Conservation (phyloP, 2,113 vertebrate genomes). For the Progne subis region DNA sequence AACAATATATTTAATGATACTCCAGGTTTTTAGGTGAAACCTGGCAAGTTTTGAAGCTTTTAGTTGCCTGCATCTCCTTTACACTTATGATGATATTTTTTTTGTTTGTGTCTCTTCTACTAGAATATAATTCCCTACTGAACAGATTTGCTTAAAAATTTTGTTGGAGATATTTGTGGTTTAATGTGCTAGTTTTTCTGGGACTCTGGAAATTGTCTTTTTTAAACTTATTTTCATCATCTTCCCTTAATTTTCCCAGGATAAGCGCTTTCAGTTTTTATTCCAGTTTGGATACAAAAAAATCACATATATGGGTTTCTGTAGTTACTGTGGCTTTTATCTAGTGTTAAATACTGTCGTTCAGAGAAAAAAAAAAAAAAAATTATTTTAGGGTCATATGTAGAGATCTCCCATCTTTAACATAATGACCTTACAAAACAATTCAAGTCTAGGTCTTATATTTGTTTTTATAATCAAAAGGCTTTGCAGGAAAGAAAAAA, state of each 20-base stretch:
- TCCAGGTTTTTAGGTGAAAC: neutral
- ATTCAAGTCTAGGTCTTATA: neutral
- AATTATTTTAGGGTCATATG: neutral
- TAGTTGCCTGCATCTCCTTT: neutral
- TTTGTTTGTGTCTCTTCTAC: neutral
- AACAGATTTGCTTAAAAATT: neutral
- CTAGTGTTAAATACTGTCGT: neutral
- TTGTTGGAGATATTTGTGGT: neutral
- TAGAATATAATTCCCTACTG: neutral
- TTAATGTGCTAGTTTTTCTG: neutral
- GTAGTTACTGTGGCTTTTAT: neutral
- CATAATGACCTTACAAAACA: neutral
- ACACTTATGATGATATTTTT: too few relatives aligned
- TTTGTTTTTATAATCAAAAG: neutral
- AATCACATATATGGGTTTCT: neutral
- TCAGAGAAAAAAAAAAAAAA: neutral
- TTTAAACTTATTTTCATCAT: neutral
- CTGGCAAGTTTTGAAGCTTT: neutral
- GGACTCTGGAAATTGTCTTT: neutral
- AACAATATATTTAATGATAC: neutral
- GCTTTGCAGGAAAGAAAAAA: rapidly evolving
- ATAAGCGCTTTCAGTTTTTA: neutral
- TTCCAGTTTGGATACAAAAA: neutral
- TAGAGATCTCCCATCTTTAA: neutral
- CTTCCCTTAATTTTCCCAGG: neutral